Conservation (phyloP, 2,888 invertebrate species). For the Drosophila mulleri region DNA sequence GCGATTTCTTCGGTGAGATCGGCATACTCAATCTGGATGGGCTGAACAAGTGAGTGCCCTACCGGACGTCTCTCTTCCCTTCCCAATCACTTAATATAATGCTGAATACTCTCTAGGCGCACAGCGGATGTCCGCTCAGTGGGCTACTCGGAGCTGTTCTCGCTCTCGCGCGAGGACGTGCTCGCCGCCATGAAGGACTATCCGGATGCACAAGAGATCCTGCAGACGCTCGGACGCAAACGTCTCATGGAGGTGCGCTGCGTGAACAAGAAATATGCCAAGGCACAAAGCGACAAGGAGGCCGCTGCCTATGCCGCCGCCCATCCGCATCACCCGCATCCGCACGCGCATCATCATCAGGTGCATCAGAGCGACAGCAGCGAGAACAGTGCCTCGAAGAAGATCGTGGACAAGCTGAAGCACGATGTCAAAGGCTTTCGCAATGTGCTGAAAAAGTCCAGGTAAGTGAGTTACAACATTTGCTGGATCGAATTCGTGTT, state of each 20-base stretch:
- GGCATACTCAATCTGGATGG: conserved; percentile 98
- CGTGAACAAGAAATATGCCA: conserved; percentile 86
- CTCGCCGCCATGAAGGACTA: conserved; percentile 98
- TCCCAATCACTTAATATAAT: background rate
- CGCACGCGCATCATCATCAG: conserved; percentile 62
- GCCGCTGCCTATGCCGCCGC: conserved; percentile 69
- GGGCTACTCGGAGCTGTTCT: conserved; percentile 97
- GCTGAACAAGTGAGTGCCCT: conserved; percentile 92
- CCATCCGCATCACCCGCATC: conserved; percentile 61
- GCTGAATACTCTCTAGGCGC: conserved; percentile 87
- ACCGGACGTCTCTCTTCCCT: too few species aligned
- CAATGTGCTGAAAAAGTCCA: conserved; percentile 87
- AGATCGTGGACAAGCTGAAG: conserved; percentile 93
- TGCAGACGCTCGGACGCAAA: conserved; percentile 95
- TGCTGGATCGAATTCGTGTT: background rate
- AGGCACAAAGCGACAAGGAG: conserved; percentile 82
- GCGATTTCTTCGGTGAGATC: conserved; percentile 99
- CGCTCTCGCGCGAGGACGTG: conserved; percentile 96
- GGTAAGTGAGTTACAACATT: conserved; percentile 83
- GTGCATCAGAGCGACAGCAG: conserved; percentile 82
- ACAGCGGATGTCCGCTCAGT: conserved; percentile 98
- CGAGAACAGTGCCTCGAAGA: conserved; percentile 88
- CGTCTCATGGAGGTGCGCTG: conserved; percentile 93
- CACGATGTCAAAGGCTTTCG: conserved; percentile 92
- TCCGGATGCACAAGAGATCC: conserved; percentile 97